phyloP scores from a whole-genome alignment of 2,113 vertebrate species.

The Hystrix cristata region DNA sequence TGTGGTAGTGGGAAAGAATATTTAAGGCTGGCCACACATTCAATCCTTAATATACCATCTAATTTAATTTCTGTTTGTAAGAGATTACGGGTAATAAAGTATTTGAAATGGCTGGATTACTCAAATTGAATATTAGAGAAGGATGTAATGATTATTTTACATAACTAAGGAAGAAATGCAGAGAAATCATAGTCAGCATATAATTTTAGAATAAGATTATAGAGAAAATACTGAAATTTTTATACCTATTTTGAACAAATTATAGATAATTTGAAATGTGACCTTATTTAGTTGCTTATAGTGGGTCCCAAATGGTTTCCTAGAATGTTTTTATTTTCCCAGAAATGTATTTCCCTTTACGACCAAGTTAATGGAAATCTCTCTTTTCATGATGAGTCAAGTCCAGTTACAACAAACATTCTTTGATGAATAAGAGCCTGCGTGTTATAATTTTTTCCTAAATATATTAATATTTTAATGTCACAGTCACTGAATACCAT shows the following conservation, averaged over 20 bases:
- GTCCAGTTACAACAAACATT: constrained; percentile 40
- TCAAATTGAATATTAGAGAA: neutral
- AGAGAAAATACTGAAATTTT: constrained; percentile 8
- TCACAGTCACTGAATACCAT: constrained; percentile 26
- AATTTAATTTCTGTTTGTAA: neutral
- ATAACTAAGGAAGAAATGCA: constrained; percentile 21
- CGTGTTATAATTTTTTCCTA: neutral
- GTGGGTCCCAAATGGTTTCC: constrained; percentile 4
- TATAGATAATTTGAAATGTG: neutral
- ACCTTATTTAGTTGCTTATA: constrained; percentile 14
- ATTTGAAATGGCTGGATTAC: neutral
- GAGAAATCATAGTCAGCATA: neutral
- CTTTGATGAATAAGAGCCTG: neutral
- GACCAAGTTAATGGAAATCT: neutral
- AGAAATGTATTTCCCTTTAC: constrained; percentile 49
- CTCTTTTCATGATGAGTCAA: neutral
- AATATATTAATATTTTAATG: constrained; percentile 59
- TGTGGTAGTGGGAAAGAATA: neutral
- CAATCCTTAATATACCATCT: neutral
- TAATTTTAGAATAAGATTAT: constrained; percentile 4
- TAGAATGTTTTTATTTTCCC: neutral
- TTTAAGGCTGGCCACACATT: neutral
- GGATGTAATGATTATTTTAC: neutral
- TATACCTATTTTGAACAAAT: constrained; percentile 6
- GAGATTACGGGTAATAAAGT: neutral